These are phyloP conservation scores for Sabellastarte sp. DNA, from an alignment of 2,888 invertebrate genomes.

Conservation along the genomic window DNA sequence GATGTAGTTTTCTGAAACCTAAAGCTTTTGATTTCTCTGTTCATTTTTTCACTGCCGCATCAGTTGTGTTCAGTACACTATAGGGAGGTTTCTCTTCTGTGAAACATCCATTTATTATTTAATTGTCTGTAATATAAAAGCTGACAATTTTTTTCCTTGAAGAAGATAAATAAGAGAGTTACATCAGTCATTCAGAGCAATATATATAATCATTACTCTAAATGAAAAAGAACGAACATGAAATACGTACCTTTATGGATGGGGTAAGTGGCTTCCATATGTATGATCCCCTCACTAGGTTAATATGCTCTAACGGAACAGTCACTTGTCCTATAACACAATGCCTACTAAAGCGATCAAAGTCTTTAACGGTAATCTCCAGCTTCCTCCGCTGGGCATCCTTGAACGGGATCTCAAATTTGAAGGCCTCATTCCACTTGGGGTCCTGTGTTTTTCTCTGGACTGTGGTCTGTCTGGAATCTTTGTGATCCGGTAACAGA, in stretches of 20 bases:
- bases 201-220: no score
- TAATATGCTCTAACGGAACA: conserved; percentile 55
- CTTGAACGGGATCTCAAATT: conserved; percentile 58
- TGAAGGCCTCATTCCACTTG: conserved; percentile 59
- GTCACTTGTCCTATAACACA: conserved; percentile 59
- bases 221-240: no score
- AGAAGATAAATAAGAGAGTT: no score
- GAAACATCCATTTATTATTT: no score
- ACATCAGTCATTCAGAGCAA: no score
- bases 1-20: no score
- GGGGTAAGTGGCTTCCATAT: conserved; percentile 60
- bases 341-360: conserved; percentile 61
- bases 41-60: no score
- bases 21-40: no score
- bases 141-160: no score
- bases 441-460: conserved; percentile 61
- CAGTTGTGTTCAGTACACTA: no score
- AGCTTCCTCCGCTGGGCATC: conserved; percentile 58
- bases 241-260: conserved; percentile 50
- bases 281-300: conserved; percentile 59
- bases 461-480: conserved; percentile 60
- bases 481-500: conserved; percentile 60
- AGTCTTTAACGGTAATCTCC: conserved; percentile 60
- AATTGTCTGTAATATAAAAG: no score
- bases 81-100: no score